Percentiles rank a stretch among this genome's conserved stretches.
Conservation (phyloP, 2,113 vertebrate species). For the Alethe castanea region DNA sequence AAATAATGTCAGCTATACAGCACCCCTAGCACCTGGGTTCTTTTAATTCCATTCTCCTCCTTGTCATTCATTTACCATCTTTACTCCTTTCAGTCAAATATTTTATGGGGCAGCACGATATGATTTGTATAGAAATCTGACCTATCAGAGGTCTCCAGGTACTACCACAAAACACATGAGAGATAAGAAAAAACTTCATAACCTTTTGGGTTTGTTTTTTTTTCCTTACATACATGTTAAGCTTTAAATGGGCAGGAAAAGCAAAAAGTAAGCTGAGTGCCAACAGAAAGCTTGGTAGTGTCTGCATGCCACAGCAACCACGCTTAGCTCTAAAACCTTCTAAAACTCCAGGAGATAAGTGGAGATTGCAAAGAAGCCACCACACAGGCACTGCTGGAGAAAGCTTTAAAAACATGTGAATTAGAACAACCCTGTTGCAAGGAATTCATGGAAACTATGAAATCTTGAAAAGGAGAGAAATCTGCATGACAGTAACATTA, state of each 20-base stretch:
- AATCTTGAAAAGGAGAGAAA: constrained; percentile 35
- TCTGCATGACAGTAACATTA: constrained; percentile 70
- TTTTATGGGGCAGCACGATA: not conserved
- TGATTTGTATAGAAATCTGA: not conserved
- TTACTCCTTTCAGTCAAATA: not conserved
- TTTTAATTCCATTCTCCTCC: not conserved
- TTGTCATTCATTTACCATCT: not conserved
- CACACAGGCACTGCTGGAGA: not conserved
- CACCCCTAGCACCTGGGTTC: not conserved
- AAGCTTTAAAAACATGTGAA: not conserved
- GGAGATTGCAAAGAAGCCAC: constrained; percentile 28
- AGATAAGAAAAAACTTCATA: not conserved
- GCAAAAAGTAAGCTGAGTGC: not conserved
- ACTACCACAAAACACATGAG: not conserved
- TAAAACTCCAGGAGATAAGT: not conserved
- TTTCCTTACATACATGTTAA: not conserved
- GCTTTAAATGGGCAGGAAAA: not conserved
- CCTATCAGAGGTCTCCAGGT: not conserved
- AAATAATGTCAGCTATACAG: not conserved
- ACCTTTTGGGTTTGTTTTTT: not conserved
- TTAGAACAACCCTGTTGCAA: constrained; percentile 14
- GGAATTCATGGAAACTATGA: constrained; percentile 2
- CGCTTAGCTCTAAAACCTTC: not conserved
- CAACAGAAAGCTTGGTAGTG: not conserved
- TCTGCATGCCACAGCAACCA: not conserved